phyloP scores from a whole-genome alignment of 2,797 vertebrate species.

The Molothrus aeneus region DNA sequence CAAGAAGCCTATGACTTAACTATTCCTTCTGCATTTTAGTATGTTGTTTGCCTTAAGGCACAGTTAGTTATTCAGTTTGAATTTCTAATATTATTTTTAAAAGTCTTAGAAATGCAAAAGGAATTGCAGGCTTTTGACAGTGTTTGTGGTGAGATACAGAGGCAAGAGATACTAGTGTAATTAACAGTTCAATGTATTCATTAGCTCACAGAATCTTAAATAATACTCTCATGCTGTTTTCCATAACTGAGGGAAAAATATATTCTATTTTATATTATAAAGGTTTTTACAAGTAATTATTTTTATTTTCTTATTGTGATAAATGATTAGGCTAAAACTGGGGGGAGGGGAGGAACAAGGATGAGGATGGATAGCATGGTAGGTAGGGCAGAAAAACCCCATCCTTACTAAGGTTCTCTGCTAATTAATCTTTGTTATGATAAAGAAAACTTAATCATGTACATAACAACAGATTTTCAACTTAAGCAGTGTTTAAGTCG shows the following conservation, averaged over 20 bases:
- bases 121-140: not conserved
- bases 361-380: not conserved
- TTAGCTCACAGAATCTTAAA: not conserved
- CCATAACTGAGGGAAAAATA: not conserved
- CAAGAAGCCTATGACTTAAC: not conserved
- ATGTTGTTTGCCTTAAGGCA: constrained; percentile 1
- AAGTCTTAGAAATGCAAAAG: constrained; percentile 2
- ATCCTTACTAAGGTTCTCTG: not conserved
- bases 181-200: constrained; percentile 12
- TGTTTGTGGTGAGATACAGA: not conserved
- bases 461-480: not conserved
- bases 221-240: constrained; percentile 6
- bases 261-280: not conserved
- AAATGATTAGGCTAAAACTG: not conserved
- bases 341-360: fast-evolving
- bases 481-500: not conserved
- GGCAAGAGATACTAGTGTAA: not conserved
- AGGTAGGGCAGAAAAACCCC: not conserved
- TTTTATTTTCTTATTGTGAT: constrained; percentile 19
- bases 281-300: constrained; percentile 9
- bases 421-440: not conserved
- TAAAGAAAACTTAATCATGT: constrained; percentile 16
- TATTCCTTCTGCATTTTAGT: not conserved
- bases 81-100: constrained; percentile 14
- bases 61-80: constrained; percentile 25